phyloP scores from a whole-genome alignment of 2,113 vertebrate genomes.

The Dasyornis broadbenti region DNA sequence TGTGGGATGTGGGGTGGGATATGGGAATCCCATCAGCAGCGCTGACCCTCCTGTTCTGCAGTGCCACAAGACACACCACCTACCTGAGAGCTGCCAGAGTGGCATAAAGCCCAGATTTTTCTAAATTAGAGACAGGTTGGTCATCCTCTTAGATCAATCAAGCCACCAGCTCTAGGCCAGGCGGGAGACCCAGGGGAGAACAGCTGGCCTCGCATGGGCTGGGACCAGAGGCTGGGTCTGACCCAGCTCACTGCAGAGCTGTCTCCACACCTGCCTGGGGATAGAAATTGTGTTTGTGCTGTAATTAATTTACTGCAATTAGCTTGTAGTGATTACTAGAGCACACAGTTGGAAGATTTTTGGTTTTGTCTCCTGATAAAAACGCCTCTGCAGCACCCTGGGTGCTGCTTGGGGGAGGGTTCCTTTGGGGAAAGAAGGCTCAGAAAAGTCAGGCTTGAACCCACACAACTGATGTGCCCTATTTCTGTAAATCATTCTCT shows the following conservation, averaged over 20 bases:
- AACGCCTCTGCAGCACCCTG: not conserved
- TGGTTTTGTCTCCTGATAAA: not conserved
- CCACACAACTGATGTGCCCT: not conserved
- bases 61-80: rapidly evolving
- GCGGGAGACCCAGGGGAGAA: not conserved
- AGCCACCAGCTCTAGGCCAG: not conserved
- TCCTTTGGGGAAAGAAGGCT: not conserved
- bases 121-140: not conserved
- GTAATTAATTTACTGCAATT: slow-evolving; percentile 42
- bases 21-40: rapidly evolving
- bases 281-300: not conserved
- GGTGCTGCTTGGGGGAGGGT: not conserved
- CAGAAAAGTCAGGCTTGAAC: not conserved
- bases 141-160: not conserved
- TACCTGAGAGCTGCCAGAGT: rapidly evolving
- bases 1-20: not conserved
- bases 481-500: not conserved
- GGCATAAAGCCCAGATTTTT: not conserved
- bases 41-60: not conserved
- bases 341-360: not conserved
- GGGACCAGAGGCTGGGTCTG: rapidly evolving
- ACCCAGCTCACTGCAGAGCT: not conserved
- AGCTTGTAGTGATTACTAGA: not conserved
- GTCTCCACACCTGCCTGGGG: not conserved
- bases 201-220: rapidly evolving